Base-by-base conservation (phyloP, 1,140 invertebrate genomes). In the Drosophila orena region DNA sequence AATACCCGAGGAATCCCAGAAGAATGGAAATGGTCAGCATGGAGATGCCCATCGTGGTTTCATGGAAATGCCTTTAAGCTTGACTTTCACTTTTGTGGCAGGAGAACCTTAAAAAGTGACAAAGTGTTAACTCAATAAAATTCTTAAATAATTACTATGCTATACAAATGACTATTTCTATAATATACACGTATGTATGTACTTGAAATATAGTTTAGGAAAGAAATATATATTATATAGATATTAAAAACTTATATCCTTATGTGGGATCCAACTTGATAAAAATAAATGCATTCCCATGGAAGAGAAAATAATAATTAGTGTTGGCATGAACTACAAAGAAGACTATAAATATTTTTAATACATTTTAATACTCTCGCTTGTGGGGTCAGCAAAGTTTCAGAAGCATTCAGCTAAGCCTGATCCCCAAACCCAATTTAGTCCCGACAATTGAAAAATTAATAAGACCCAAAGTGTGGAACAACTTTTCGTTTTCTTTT, bases 1-100 rank as follows among this genome's bases (percentile, higher is more conserved):
- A 88, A 88, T 89, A 89, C 83, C 79, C 81, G 8, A 85, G 71
- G 69, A 88, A 73, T 81, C 42, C 61, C 55, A 43, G 15, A 75
- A 86, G 79, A 79, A 69, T 68, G 57, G 49, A 75, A 68, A 70
- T 59, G 62, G 42, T 53, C 52, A 74, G 58, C 57, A 47, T 49
- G 64, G 24, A 43, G 37, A 40, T 57, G 58, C 10, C 22, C n/a
- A 27, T 17, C 24, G 24, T 5, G 24, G 24, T 24, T 24, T 24
- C 44, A 47, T 12, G 11, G 1, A 1, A n/a, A 49, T 44, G 40
- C 42, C 42, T 44, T 44, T 20, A 44, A 44, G 42, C 40, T 44
- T 44, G 42, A 35, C 55, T 46, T 46, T 58, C 12, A 35, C 15
- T 35, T 27, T 59, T 24, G 24, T 15, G 54, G 17, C 1, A 7